These are phyloP conservation scores for Pegoplata infirma DNA, from an alignment of 2,888 invertebrate genomes.

Conservation along the genomic window DNA sequence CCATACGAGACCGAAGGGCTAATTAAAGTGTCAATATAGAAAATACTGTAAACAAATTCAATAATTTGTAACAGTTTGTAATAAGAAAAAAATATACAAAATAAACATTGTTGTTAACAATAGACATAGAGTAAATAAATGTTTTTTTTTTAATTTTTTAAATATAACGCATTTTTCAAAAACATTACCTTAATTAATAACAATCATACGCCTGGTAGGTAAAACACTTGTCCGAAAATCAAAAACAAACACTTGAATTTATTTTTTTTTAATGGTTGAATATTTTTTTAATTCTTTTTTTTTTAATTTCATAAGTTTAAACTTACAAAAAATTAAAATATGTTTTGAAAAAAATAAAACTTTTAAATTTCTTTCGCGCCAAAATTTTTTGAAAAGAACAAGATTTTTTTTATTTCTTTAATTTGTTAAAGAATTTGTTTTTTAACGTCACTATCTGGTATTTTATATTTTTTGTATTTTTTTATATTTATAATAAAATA, in stretches of 20 bases:
- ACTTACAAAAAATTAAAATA: too few species aligned
- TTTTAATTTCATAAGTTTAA: background rate
- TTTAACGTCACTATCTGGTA: background rate
- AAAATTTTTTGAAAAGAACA: background rate
- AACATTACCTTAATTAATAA: conserved; percentile 40
- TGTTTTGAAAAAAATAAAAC: too few species aligned
- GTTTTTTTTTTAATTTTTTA: too few species aligned
- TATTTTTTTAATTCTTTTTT: background rate
- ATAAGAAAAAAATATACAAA: too few species aligned
- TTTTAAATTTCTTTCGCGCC: too few species aligned
- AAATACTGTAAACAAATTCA: background rate
- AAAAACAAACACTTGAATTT: background rate
- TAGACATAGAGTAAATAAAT: too few species aligned
- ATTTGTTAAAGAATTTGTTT: background rate
- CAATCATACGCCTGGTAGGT: conserved; percentile 50
- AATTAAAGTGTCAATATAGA: background rate
- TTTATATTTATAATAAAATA: background rate
- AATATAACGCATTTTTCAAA: conserved; percentile 39
- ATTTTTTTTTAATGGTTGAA: background rate
- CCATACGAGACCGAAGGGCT: too few species aligned
- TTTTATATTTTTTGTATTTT: background rate
- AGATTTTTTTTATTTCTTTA: background rate
- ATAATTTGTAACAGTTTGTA: background rate
- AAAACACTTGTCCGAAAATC: background rate
- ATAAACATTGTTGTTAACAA: too few species aligned